Conservation (phyloP, 2,113 vertebrate species). For the Pagrus major region DNA sequence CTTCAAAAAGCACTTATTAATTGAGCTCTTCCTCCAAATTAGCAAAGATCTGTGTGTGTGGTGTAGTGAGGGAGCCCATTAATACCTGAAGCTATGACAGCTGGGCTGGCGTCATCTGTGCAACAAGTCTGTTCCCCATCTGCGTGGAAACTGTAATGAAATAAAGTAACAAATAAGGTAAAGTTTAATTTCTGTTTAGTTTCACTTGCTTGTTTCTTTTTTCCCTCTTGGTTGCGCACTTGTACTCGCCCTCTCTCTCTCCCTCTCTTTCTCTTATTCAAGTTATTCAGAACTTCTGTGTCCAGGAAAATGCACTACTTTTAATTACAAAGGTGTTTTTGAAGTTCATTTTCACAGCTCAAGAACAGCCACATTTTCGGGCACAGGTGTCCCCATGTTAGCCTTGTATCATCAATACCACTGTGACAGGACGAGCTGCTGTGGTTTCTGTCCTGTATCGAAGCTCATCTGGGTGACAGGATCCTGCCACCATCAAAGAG, state of each 20-base stretch:
- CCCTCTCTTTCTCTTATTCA: rapidly evolving
- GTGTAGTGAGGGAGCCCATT: neutral
- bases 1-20: neutral
- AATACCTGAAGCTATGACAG: slow-evolving; percentile 8
- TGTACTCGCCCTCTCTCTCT: neutral
- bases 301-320: neutral
- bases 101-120: neutral
- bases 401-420: neutral
- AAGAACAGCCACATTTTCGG: neutral
- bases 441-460: neutral
- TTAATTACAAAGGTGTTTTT: neutral
- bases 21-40: neutral
- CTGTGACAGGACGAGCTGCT: neutral
- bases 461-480: neutral
- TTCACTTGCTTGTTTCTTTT: neutral
- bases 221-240: neutral
- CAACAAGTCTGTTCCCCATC: neutral
- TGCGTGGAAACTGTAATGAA: slow-evolving; percentile 12
- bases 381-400: neutral
- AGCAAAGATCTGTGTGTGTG: neutral
- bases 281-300: neutral
- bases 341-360: neutral
- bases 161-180: neutral
- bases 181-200: neutral
- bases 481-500: neutral